Evolutionary conservation across 2,113 vertebrate genomes (phyloP).

Genomic region (Lutjanus erythropterus): DNA sequence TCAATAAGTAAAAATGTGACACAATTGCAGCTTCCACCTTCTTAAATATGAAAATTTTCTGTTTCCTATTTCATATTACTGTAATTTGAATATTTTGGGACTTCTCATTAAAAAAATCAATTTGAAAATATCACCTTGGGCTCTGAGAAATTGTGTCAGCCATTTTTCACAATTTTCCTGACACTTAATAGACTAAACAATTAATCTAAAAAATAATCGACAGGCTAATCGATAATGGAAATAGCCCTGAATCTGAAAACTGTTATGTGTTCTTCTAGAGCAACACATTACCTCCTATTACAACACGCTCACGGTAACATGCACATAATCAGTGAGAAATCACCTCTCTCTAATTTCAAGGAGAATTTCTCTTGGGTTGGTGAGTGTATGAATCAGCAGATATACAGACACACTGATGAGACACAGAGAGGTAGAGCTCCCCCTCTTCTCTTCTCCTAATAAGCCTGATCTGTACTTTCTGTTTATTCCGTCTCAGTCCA

Average conservation of each 20-base stretch:
- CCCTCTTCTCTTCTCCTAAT: constrained; percentile 56
- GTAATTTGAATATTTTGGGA: background rate
- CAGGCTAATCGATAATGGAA: constrained; percentile 7
- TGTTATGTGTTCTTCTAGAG: background rate
- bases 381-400: constrained; percentile 59
- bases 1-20: background rate
- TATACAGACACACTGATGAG: constrained; percentile 33
- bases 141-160: background rate
- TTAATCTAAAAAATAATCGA: background rate
- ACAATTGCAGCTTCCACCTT: background rate
- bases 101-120: constrained; percentile 20
- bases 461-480: constrained; percentile 70
- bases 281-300: background rate
- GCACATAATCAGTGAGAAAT: constrained; percentile 29
- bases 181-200: background rate
- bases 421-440: constrained; percentile 7
- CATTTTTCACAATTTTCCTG: background rate
- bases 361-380: constrained; percentile 28
- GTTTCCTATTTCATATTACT: background rate
- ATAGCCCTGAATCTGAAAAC: background rate
- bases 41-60: background rate
- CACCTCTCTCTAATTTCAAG: constrained; percentile 31
- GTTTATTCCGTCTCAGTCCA: constrained; percentile 66
- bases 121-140: background rate
- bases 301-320: background rate